A percentile compares a stretch with the other conserved stretches of the same genome.
These are phyloP conservation scores for Caloenas nicobarica DNA, from an alignment of 2,113 vertebrate genomes.

Conservation along the genomic window DNA sequence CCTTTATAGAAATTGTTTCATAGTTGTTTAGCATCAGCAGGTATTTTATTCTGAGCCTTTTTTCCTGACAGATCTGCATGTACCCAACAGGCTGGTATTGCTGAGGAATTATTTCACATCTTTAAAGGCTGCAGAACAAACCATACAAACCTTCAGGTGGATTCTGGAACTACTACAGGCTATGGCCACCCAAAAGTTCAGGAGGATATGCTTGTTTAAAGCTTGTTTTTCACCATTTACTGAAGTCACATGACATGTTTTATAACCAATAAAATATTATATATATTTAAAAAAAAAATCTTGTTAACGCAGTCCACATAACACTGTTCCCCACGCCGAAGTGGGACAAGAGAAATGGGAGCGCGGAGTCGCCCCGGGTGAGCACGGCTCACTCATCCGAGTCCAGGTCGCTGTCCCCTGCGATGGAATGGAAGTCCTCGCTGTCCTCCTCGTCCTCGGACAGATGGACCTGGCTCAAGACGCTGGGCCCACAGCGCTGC, in stretches of 20 bases:
- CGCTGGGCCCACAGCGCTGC: slow-evolving; percentile 89
- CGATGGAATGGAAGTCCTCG: slow-evolving; percentile 92
- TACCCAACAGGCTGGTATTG: not conserved
- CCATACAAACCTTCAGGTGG: not conserved
- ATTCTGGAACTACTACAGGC: not conserved
- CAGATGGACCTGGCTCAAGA: slow-evolving; percentile 92
- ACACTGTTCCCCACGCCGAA: not conserved
- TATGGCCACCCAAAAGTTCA: not conserved
- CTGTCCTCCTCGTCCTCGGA: slow-evolving; percentile 97
- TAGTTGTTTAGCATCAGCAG: not conserved
- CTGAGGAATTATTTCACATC: not conserved
- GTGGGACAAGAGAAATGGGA: not conserved
- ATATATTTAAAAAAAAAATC: not conserved
- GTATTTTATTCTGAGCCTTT: not conserved
- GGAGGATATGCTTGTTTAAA: not conserved
- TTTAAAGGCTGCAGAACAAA: not conserved
- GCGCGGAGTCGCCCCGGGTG: not conserved
- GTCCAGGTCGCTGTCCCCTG: slow-evolving; percentile 94
- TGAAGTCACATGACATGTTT: not conserved
- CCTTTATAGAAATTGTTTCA: not conserved
- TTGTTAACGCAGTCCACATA: not conserved
- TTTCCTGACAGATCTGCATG: not conserved
- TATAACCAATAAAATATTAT: not conserved
- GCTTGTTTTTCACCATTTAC: not conserved
- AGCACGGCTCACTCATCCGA: slow-evolving; percentile 79